Evolutionary conservation across 2,888 invertebrate species (phyloP), one percentile per base, ranked within the genome.

Genomic region (Dolichopus griseipennis): DNA sequence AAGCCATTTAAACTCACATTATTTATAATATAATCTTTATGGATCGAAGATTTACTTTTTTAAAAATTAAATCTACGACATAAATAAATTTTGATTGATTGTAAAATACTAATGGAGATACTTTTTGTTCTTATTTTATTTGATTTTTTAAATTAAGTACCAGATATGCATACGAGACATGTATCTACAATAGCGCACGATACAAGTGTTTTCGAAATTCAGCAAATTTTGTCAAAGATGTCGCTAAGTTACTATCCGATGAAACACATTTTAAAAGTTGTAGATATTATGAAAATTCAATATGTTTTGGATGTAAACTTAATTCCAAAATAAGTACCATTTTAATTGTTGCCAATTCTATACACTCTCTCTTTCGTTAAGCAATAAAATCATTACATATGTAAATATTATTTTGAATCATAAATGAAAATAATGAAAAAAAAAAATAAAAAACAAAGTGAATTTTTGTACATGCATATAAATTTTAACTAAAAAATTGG

Each of bases 251-350:
- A 75, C 68, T 81, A 52, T 78, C 82, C 1, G 78, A 79, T 66
- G 82, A 81, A 71, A 78, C 78, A 65, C 80, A 80, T 69, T 81
- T 80, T 69, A 76, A 73, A 68, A 79, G 78, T 70, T 81, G 81
- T 69, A 78, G 75, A 21, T 74, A 76, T 43, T 75, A 78, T 65
- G 78, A 80, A 69, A 73, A 75, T 43, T 70, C 75, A 18, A 69
- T 79, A 41, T 80, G 80, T 71, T 73, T 70, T 10, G 62, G 62
- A 52, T 52, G 52, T 52, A 6, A 37, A 7, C 37, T 52, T 52
- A 52, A 6, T 18, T 52, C 52, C 1, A 18, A 9, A 52, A 52
- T 15, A 52, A 52, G 15, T 52, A 2, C 2, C 2, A 1, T 18
- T 18, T 52, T 52, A 52, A 12, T 52, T 6, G 18, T 52, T 1